A percentile compares a stretch with the other conserved stretches of the same genome.
phyloP scores from a whole-genome alignment of 2,888 invertebrate species.

The Nematopogon swammerdamellus region DNA sequence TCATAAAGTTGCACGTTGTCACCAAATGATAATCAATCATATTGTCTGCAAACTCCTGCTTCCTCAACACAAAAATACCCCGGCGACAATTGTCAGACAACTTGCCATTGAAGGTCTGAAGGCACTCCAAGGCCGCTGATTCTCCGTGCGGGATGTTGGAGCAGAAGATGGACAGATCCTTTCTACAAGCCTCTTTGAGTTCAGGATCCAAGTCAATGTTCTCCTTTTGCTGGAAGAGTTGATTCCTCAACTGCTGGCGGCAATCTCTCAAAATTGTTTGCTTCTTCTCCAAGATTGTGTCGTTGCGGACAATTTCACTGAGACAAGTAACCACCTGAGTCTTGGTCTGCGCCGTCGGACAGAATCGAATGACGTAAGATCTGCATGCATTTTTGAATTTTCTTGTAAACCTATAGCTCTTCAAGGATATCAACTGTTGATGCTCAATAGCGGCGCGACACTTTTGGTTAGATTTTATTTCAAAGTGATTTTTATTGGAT shows the following conservation, averaged over 20 bases:
- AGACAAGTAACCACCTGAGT: slow-evolving; percentile 79
- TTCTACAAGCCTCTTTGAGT: slow-evolving; percentile 76
- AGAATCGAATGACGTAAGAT: slow-evolving; percentile 68
- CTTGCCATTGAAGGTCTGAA: slow-evolving; percentile 62
- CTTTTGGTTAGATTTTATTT: slow-evolving; percentile 72
- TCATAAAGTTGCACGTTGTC: slow-evolving; percentile 82
- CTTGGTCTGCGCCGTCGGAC: slow-evolving; percentile 69
- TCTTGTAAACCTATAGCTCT: slow-evolving; percentile 90
- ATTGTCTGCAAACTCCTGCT: slow-evolving; percentile 83
- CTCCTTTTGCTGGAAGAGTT: slow-evolving; percentile 90
- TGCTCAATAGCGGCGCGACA: slow-evolving; percentile 95
- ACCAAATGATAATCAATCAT: slow-evolving; percentile 83
- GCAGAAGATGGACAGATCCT: slow-evolving; percentile 76
- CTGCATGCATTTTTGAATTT: slow-evolving; percentile 95
- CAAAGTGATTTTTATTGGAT: slow-evolving; percentile 83
- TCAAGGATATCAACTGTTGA: slow-evolving; percentile 90
- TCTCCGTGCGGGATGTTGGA: slow-evolving; percentile 64
- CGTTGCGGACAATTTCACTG: slow-evolving; percentile 88
- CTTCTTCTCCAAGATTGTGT: slow-evolving; percentile 72
- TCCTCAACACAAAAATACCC: slow-evolving; percentile 80
- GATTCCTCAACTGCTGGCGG: slow-evolving; percentile 85
- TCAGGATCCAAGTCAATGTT: slow-evolving; percentile 82
- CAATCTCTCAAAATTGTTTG: slow-evolving; percentile 86
- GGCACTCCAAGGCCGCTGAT: slow-evolving; percentile 75
- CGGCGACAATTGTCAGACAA: slow-evolving; percentile 71